These are phyloP conservation scores for Procavia capensis DNA, from an alignment of 2,113 vertebrate species.

Conservation along the genomic window DNA sequence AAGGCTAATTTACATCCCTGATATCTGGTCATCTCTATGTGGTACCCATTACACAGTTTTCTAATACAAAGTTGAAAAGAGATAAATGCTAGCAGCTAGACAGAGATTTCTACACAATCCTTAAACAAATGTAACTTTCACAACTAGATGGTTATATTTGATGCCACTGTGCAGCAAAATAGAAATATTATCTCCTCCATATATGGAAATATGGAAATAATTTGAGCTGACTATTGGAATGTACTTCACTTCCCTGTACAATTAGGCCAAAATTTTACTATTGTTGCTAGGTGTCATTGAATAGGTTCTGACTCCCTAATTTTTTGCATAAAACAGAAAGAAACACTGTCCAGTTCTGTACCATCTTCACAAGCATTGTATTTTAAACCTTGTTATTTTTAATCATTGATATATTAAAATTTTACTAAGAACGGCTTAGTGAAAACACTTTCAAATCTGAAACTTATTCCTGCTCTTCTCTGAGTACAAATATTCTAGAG, in stretches of 20 bases:
- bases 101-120: not conserved
- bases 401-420: not conserved
- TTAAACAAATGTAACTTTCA: not conserved
- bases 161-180: not conserved
- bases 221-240: not conserved
- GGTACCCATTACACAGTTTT: not conserved
- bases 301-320: no score
- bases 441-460: not conserved
- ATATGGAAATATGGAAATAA: not conserved
- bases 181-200: not conserved
- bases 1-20: not conserved
- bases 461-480: not conserved
- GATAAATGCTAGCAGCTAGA: not conserved
- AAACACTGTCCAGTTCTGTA: no score
- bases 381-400: no score
- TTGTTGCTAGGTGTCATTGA: no score
- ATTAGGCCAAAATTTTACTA: not conserved
- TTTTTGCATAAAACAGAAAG: no score
- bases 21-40: not conserved
- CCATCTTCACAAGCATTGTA: no score
- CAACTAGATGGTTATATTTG: not conserved
- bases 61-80: not conserved
- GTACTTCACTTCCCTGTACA: not conserved
- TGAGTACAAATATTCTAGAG: not conserved
- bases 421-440: not conserved